Base-by-base conservation (phyloP, 2,797 vertebrate genomes). In the Fringilla coelebs region DNA sequence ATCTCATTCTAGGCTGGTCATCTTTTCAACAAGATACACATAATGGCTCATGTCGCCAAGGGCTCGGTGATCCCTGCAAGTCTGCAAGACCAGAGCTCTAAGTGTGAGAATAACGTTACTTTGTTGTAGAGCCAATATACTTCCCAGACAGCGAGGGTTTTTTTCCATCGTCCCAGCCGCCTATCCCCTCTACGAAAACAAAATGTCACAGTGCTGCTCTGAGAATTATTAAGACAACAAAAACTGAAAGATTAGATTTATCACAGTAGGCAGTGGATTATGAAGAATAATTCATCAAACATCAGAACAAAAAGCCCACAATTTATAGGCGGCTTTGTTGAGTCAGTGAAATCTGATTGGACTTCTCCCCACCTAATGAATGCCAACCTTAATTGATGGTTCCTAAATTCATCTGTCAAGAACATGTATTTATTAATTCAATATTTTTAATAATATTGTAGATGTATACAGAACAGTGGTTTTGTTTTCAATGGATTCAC, bases 231-330 rank as follows among this genome's bases (percentile, higher is more conserved):
- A 98, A 97, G 93, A 98, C 96, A 96, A 95, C 96, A 92, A 96
- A 96, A 71, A 16, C 92, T 94, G 96, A 97, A 97, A 97, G 97
- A 98, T 98, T 96, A 98, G 97, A 98, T 98, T 98, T 98, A 98
- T 98, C 31, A 17, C 95, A 97, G 95, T 95, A 97, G 96, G 95
- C 86, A 87, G 96, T 88, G 97, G 96, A 98, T 98, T 98, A 98
- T 98, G 97, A 98, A 97, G 97, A 98, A 97, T 97, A 98, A 98
- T 98, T 98, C 96, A 98, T 98, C 98, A 98, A 98, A 98, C 29
- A 97, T 98, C 98, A 98, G 95, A 84, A 97, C 94, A 96, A 88
- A 94, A 94, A 97, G 96, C 91, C 96, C 93, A 97, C 96, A 96
- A 97, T 98, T 98, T 98, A 96, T 85, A 97, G 96, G 96, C 67